These are phyloP conservation scores for Wasmannia auropunctata DNA, from an alignment of 1,140 invertebrate genomes.

Conservation along the genomic window DNA sequence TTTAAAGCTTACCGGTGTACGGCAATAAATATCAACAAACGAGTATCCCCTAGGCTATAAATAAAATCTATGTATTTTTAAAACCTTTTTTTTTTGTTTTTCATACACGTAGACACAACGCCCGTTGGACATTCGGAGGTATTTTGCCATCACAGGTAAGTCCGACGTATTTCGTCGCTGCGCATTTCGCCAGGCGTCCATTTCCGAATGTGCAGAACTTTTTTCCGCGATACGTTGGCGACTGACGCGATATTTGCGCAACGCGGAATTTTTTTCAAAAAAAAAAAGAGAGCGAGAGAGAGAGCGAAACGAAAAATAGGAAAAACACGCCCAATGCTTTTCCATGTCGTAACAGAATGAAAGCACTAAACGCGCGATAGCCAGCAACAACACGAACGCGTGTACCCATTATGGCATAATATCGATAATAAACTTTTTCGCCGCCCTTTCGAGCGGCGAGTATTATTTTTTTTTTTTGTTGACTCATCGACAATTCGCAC, in stretches of 20 bases:
- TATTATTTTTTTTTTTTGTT: conserved; percentile 30
- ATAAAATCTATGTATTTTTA: conserved; percentile 65
- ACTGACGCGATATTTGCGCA: conserved; percentile 55
- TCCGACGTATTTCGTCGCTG: conserved; percentile 59
- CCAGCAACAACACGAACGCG: conserved; percentile 49
- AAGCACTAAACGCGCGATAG: conserved; percentile 60
- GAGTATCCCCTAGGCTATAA: conserved; percentile 47
- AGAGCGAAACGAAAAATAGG: conserved; percentile 33
- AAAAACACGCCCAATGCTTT: conserved; percentile 45
- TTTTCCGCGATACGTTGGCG: conserved; percentile 52
- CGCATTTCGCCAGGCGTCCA: conserved; percentile 58
- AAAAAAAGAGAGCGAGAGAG: not conserved
- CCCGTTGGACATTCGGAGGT: conserved; percentile 52
- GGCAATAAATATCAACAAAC: conserved; percentile 70
- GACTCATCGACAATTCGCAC: conserved; percentile 25
- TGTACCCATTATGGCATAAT: conserved; percentile 59
- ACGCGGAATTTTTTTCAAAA: conserved; percentile 37
- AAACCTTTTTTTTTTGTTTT: conserved; percentile 56
- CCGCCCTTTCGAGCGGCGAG: conserved; percentile 9
- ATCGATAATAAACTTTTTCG: conserved; percentile 62
- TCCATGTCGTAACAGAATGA: conserved; percentile 57
- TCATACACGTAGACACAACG: conserved; percentile 43
- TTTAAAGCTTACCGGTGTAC: conserved; percentile 67
- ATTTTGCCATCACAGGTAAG: conserved; percentile 57
- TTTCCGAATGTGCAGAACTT: conserved; percentile 57